A percentile compares a stretch with the other conserved stretches of the same genome.
phyloP scores from a whole-genome alignment of 2,888 invertebrate species.

The Coelinius sp. region DNA sequence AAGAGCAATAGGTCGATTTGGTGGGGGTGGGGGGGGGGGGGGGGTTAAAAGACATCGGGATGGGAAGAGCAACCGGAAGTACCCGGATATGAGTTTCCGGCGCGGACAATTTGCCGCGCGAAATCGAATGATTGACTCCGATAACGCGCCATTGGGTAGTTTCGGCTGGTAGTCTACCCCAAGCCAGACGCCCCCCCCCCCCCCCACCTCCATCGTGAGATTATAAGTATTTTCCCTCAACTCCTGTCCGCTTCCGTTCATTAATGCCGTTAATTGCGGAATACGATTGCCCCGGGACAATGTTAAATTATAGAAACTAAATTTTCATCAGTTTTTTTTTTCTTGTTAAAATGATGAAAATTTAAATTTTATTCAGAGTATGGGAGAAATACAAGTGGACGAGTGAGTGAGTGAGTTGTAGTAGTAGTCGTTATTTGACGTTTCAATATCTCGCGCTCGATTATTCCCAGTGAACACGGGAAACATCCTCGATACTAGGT shows the following conservation, averaged over 20 bases:
- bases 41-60: too few species aligned
- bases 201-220: background rate
- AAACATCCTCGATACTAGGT: slow-evolving; percentile 38
- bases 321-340: too few species aligned
- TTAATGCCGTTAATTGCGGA: slow-evolving; percentile 40
- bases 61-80: slow-evolving; percentile 63
- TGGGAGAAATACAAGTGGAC: background rate
- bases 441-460: slow-evolving; percentile 48
- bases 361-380: background rate
- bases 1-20: slow-evolving; percentile 30
- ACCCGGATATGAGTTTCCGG: slow-evolving; percentile 89
- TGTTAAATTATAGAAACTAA: slow-evolving; percentile 32
- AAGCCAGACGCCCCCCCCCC: slow-evolving; percentile 21
- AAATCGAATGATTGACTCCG: slow-evolving; percentile 75
- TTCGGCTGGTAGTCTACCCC: slow-evolving; percentile 41
- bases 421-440: slow-evolving; percentile 32
- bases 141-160: slow-evolving; percentile 60
- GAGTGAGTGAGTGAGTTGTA: background rate
- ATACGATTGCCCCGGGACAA: slow-evolving; percentile 32
- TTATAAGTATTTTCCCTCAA: slow-evolving; percentile 32
- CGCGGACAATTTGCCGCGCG: slow-evolving; percentile 85
- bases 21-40: slow-evolving; percentile 21
- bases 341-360: too few species aligned
- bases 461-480: slow-evolving; percentile 34
- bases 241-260: slow-evolving; percentile 35